Conservation (phyloP, 2,888 invertebrate species). For the Ophraella communa region DNA sequence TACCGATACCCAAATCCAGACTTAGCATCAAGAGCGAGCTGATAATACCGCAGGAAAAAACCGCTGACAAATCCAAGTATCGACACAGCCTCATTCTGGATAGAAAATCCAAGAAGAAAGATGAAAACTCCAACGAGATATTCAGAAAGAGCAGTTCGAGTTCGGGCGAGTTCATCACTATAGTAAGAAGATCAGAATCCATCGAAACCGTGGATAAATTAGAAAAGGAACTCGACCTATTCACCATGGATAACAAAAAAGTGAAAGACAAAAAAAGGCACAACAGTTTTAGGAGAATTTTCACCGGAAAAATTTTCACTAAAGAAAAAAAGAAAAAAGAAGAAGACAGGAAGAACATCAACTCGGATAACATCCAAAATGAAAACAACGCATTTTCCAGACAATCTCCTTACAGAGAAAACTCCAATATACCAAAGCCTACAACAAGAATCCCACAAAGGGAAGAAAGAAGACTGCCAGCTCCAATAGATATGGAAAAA, state of each 20-base stretch:
- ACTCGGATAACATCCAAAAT: constrained; percentile 53
- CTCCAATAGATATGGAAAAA: constrained; percentile 38
- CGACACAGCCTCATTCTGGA: constrained; percentile 37
- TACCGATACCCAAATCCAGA: constrained; percentile 39
- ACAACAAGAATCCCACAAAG: constrained; percentile 27
- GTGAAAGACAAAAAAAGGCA: constrained; percentile 54
- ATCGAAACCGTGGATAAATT: constrained; percentile 53
- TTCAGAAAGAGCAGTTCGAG: constrained; percentile 35
- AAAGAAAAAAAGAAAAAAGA: constrained; percentile 59
- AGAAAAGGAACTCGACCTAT: constrained; percentile 49
- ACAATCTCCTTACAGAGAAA: constrained; percentile 44
- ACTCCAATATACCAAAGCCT: constrained; percentile 27
- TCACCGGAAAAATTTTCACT: constrained; percentile 50
- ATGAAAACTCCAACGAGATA: constrained; percentile 47
- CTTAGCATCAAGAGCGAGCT: constrained; percentile 37
- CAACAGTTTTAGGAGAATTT: constrained; percentile 53
- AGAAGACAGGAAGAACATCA: constrained; percentile 39
- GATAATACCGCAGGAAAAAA: constrained; percentile 23
- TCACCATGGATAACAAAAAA: constrained; percentile 52
- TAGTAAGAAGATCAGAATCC: constrained; percentile 48
- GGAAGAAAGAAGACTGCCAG: constrained; percentile 29
- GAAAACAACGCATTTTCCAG: constrained; percentile 52
- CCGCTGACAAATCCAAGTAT: constrained; percentile 14
- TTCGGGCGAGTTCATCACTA: constrained; percentile 41
- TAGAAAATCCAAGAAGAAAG: constrained; percentile 38